These are phyloP conservation scores for Caenorhabditis panamensis DNA, from an alignment of 2,888 invertebrate genomes.

Conservation along the genomic window DNA sequence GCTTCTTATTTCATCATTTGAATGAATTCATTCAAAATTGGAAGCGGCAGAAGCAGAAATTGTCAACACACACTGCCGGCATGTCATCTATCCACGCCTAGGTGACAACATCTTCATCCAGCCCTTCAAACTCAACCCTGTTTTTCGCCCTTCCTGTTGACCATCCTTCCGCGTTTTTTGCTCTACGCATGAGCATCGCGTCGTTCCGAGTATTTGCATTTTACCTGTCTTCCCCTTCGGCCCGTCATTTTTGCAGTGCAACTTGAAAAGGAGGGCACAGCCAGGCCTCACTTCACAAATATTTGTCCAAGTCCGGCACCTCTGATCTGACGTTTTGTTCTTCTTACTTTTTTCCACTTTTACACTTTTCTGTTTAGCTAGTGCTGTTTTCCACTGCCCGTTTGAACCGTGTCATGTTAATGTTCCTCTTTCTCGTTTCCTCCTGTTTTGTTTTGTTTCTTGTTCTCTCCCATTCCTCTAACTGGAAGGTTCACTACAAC, in stretches of 20 bases:
- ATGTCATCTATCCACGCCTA: conserved; percentile 18
- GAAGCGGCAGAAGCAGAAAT: conserved; percentile 7
- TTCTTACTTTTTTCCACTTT: conserved; percentile 34
- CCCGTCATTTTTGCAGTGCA: conserved; percentile 41
- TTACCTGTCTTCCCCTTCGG: conserved; percentile 45
- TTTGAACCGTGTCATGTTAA: conserved; percentile 36
- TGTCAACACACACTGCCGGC: conserved; percentile 7
- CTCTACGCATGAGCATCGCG: conserved; percentile 24
- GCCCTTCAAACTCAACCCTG: not conserved
- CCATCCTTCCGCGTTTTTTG: conserved; percentile 16
- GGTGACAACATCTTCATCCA: conserved; percentile 36
- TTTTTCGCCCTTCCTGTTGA: conserved; percentile 12
- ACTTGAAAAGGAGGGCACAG: conserved; percentile 37
- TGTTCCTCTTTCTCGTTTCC: not conserved
- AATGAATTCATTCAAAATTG: conserved; percentile 42
- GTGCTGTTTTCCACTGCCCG: no score
- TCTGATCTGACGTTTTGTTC: conserved; percentile 53
- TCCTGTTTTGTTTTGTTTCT: not conserved
- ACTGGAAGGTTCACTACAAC: not conserved
- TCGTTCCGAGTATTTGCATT: conserved; percentile 48
- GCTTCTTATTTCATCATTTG: conserved; percentile 32
- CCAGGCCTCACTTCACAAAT: conserved; percentile 51
- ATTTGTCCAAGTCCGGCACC: conserved; percentile 58
- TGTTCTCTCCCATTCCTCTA: conserved; percentile 2
- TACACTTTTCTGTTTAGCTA: no score